phyloP scores from a whole-genome alignment of 2,797 vertebrate species.

The Gobionotothen gibberifrons region DNA sequence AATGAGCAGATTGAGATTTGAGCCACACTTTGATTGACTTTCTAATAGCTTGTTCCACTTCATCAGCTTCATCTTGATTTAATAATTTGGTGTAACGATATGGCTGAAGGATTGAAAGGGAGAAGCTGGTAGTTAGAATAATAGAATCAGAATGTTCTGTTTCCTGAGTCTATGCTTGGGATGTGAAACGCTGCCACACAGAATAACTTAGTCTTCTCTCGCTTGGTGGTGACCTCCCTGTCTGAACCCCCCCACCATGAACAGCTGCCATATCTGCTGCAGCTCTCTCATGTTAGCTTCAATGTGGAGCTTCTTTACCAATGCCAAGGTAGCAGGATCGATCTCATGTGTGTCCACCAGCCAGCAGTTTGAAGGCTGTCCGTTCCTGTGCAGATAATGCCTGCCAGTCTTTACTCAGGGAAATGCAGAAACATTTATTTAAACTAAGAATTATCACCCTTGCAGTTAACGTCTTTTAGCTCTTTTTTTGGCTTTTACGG shows the following conservation, averaged over 20 bases:
- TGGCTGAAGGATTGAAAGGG: constrained; percentile 28
- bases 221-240: constrained; percentile 15
- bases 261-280: constrained; percentile 30
- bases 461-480: neutral
- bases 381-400: neutral
- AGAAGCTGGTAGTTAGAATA: constrained; percentile 25
- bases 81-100: constrained; percentile 47
- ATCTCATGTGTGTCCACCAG: neutral
- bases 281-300: constrained; percentile 25
- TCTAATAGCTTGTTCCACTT: constrained; percentile 69
- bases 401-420: neutral
- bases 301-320: constrained; percentile 34
- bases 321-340: constrained; percentile 34
- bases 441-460: neutral
- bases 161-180: constrained; percentile 13
- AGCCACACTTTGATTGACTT: constrained; percentile 56
- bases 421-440: neutral
- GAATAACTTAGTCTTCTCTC: constrained; percentile 3
- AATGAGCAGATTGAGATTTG: constrained; percentile 61
- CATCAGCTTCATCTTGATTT: constrained; percentile 59
- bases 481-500: neutral
- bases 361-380: constrained; percentile 13
- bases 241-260: neutral
- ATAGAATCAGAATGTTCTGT: neutral
- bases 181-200: constrained; percentile 12